A percentile compares a stretch with the other conserved stretches of the same genome.
phyloP scores from a whole-genome alignment of 92 coral and sea anemone genomes.

The Phymanthus crucifer region DNA sequence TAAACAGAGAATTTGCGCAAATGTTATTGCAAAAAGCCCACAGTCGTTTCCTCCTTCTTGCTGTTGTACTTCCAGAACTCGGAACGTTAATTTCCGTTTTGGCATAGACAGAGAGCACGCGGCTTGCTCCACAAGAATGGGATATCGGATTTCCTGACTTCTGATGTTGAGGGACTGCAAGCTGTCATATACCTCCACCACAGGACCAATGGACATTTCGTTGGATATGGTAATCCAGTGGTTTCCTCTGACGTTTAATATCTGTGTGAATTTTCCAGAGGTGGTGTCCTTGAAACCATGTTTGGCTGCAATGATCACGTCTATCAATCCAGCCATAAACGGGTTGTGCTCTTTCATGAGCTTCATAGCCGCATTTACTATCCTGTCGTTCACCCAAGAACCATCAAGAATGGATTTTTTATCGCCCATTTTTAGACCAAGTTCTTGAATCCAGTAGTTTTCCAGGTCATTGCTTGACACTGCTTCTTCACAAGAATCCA shows the following conservation, averaged over 20 bases:
- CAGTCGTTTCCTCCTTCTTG: slow-evolving; percentile 45
- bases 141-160: neutral
- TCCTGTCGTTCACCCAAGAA: slow-evolving; percentile 52
- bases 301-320: slow-evolving; percentile 42
- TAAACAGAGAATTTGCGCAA: slow-evolving; percentile 21
- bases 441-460: slow-evolving; percentile 11
- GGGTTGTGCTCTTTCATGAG: slow-evolving; percentile 24
- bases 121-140: slow-evolving; percentile 36
- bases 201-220: neutral
- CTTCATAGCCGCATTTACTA: slow-evolving; percentile 40
- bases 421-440: slow-evolving; percentile 36
- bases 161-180: neutral
- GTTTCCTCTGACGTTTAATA: slow-evolving; percentile 17
- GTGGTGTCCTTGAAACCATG: slow-evolving; percentile 35
- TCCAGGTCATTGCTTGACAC: neutral
- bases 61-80: slow-evolving; percentile 35
- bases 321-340: slow-evolving; percentile 46
- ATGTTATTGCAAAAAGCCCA: slow-evolving; percentile 49
- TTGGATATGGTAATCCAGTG: slow-evolving; percentile 40
- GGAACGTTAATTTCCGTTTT: slow-evolving; percentile 1
- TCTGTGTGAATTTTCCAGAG: slow-evolving; percentile 18
- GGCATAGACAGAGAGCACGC: slow-evolving; percentile 28
- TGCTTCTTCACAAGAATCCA: neutral
- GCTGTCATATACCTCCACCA: slow-evolving; percentile 34
- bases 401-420: slow-evolving; percentile 29